Conservation (phyloP, 1,140 invertebrate species). For the Zophobas atratus region DNA sequence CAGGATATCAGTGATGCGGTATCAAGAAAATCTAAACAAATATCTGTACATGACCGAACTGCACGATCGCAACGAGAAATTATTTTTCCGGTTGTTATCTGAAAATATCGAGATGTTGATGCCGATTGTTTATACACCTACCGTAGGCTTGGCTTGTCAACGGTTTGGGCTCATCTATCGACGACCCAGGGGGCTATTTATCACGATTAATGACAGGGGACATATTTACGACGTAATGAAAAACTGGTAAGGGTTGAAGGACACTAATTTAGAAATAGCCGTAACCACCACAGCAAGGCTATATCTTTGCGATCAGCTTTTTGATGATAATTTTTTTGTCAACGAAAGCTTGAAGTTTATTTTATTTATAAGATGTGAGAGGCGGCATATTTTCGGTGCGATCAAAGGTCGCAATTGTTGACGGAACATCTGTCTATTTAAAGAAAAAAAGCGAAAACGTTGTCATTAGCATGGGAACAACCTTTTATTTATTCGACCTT, state of each 20-base stretch:
- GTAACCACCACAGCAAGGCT: no score
- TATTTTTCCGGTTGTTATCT: slow-evolving; percentile 93
- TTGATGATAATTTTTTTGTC: no score
- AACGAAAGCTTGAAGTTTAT: slow-evolving; percentile 25
- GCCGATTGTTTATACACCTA: slow-evolving; percentile 94
- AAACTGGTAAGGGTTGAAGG: slow-evolving; percentile 78
- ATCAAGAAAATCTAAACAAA: slow-evolving; percentile 91
- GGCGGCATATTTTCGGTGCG: slow-evolving; percentile 11
- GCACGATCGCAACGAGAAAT: slow-evolving; percentile 89
- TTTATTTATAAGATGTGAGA: slow-evolving; percentile 17
- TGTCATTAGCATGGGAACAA: no score
- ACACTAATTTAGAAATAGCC: no score
- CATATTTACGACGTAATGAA: slow-evolving; percentile 89
- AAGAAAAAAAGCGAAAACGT: no score
- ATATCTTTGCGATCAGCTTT: no score
- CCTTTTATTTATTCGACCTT: no score
- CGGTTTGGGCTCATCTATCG: slow-evolving; percentile 96
- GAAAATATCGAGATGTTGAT: slow-evolving; percentile 92
- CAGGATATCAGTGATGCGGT: slow-evolving; percentile 88
- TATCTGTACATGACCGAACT: slow-evolving; percentile 89
- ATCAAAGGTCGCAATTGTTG: slow-evolving; percentile 7
- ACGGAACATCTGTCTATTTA: not conserved
- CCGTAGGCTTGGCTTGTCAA: slow-evolving; percentile 94
- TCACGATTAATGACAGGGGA: slow-evolving; percentile 96
- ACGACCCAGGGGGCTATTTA: slow-evolving; percentile 93